Conservation (phyloP, 2,113 vertebrate species). For the Nansenia antarctica region DNA sequence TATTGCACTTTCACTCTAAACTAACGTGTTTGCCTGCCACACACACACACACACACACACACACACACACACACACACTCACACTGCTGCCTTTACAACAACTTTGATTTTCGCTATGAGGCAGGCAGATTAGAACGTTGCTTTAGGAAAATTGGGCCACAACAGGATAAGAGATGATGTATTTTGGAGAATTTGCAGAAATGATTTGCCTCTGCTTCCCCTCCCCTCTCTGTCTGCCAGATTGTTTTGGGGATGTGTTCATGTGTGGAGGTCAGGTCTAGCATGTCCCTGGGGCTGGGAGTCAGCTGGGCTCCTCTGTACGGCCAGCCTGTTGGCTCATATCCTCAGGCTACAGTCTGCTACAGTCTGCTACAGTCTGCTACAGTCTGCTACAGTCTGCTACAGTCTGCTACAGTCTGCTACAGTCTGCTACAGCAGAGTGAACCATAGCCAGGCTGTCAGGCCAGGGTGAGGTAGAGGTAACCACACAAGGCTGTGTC, state of each 20-base stretch:
- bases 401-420: too few species aligned
- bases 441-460: too few species aligned
- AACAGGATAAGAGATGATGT: not conserved
- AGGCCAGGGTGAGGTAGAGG: not conserved
- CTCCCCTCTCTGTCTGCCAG: not conserved
- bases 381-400: too few species aligned
- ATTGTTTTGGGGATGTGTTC: not conserved
- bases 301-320: not conserved
- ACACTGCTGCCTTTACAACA: too few species aligned
- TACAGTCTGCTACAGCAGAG: too few species aligned
- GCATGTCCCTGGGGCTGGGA: not conserved
- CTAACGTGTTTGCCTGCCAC: not conserved
- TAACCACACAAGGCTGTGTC: too few species aligned
- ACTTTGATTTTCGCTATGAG: not conserved
- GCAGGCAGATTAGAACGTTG: not conserved
- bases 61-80: not conserved
- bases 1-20: not conserved
- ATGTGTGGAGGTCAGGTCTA: not conserved
- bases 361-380: too few species aligned
- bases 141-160: not conserved
- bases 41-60: not conserved
- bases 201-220: not conserved
- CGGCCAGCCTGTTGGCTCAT: not conserved
- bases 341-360: not conserved
- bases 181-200: not conserved